Base-by-base conservation (phyloP, 2,888 invertebrate genomes). In the Euphydryas editha region DNA sequence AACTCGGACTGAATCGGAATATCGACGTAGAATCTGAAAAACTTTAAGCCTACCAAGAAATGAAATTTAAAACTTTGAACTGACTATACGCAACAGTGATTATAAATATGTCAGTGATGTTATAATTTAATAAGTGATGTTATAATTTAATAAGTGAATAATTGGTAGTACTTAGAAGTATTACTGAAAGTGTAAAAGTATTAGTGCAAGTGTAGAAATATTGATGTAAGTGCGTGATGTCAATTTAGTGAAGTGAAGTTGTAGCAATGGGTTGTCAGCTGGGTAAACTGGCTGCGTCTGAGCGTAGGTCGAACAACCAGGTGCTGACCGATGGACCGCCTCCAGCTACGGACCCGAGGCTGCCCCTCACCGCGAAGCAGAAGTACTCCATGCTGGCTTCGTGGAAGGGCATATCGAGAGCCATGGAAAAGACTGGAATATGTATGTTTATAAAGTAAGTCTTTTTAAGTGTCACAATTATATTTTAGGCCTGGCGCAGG, bases 401-500 rank as follows among this genome's bases (percentile, higher is more conserved):
- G 13, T 98, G 98, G 98, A 97, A 97, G 81, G 98, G 97, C 36
- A 98, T 98, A 77, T 95, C 96, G 73, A 94, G 98, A 73, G 97
- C 97, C 15, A 96, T 98, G 95, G 96, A 97, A 87, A 95, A 96
- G 63, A 98, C 98, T 55, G 98, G 98, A 59, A 95, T 97, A 75
- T 95, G 95, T 90, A 98, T 98, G 98, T 98, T 98, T 87, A 94
- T 97, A 87, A 97, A 96, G 98, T 98, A 92, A 95, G 97, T 95
- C 30, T 37, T n/a, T n/a, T 37, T 13, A 49, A 18, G 20, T 5
- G n/a, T n/a, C n/a, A n/a, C n/a, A n/a, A n/a, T n/a, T 18, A 46
- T 10, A 17, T 39, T 8, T 39, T 7, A 39, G 7, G 39, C 30
- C 1, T 30, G 30, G 4, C 8, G 30, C 30, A 15, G 11, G 11